phyloP scores from a whole-genome alignment of 2,797 vertebrate genomes.

The Phrynocephalus vlangalii region DNA sequence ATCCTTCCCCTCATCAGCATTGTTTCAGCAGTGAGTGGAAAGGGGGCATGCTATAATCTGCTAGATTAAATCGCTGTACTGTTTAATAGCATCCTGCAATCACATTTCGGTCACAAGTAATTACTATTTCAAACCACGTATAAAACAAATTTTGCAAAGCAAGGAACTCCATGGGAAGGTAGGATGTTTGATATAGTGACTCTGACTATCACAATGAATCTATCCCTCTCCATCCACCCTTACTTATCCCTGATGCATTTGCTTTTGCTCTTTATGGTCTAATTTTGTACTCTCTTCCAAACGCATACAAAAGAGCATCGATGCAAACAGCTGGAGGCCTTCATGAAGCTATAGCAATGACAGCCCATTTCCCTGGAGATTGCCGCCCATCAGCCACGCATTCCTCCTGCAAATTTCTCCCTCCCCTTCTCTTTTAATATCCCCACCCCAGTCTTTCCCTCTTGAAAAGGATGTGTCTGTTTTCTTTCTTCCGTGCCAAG shows the following conservation, averaged over 20 bases:
- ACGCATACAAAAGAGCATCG: background rate
- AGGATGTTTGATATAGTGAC: background rate
- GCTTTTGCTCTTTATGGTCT: background rate
- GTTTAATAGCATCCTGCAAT: background rate
- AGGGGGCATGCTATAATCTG: background rate
- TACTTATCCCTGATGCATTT: background rate
- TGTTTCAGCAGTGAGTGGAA: background rate
- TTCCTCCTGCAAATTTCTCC: background rate
- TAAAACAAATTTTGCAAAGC: too few relatives aligned
- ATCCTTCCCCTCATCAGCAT: too few relatives aligned
- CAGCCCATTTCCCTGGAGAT: background rate
- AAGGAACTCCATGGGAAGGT: background rate
- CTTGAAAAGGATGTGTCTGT: constrained; percentile 37
- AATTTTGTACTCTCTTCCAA: background rate
- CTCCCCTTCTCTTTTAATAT: background rate
- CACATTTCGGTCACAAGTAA: background rate
- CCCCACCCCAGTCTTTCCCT: constrained; percentile 34
- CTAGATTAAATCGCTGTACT: background rate
- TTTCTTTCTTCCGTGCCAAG: constrained; percentile 39
- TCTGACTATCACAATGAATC: background rate
- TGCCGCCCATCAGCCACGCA: background rate
- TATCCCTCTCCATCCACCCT: background rate
- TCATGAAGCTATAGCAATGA: background rate
- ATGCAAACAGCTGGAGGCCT: background rate
- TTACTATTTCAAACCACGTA: background rate